These are phyloP conservation scores for Daphoenositta chrysoptera DNA, from an alignment of 2,113 vertebrate species.

Conservation along the genomic window DNA sequence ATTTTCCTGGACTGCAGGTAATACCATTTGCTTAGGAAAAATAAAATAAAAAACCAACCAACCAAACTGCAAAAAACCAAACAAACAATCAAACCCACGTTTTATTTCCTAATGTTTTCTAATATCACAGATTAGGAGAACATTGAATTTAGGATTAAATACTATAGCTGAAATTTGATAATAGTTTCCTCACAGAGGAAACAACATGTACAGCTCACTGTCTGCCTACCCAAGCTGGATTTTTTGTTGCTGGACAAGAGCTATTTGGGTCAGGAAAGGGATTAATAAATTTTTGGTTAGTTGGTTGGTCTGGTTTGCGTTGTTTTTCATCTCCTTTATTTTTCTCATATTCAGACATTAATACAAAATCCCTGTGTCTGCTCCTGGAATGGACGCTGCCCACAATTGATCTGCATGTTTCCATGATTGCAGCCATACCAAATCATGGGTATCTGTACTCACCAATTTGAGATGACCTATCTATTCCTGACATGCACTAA, in stretches of 20 bases:
- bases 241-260: background rate
- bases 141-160: background rate
- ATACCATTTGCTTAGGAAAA: background rate
- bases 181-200: background rate
- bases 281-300: background rate
- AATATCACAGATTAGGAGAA: background rate
- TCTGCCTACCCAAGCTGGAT: background rate
- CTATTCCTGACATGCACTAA: background rate
- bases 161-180: background rate
- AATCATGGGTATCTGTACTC: background rate
- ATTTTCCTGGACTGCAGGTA: background rate
- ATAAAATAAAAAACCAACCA: background rate
- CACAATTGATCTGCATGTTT: background rate
- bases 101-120: background rate
- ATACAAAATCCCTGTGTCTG: background rate
- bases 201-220: background rate
- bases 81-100: background rate
- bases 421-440: background rate
- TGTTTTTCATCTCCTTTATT: background rate
- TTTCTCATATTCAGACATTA: background rate
- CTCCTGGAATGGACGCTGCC: background rate
- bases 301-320: background rate
- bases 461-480: background rate
- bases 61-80: background rate
- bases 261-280: background rate